Conservation (phyloP, 2,888 invertebrate genomes). For the Dicroscelio sp. region DNA sequence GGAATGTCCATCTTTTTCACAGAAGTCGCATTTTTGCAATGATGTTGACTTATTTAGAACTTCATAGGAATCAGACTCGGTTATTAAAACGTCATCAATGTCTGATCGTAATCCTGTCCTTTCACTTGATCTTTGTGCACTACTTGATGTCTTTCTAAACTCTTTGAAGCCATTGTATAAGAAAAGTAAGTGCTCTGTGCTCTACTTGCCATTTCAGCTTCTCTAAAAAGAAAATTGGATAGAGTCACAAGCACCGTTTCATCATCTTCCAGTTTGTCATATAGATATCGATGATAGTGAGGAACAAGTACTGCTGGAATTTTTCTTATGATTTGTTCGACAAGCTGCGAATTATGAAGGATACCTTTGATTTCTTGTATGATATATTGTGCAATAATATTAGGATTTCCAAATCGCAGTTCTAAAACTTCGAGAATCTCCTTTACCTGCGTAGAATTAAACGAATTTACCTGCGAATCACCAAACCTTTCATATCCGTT, state of each 20-base stretch:
- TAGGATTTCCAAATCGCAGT: too few species aligned
- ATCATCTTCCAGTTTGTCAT: not conserved
- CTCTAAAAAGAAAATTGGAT: constrained; percentile 12
- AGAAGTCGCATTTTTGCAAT: not conserved
- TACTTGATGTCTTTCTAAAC: too few species aligned
- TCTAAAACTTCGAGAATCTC: too few species aligned
- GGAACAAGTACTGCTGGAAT: constrained; percentile 12
- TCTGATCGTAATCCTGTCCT: too few species aligned
- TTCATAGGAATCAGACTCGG: not conserved
- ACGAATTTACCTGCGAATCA: too few species aligned
- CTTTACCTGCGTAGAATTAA: too few species aligned
- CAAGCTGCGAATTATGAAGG: constrained; percentile 40
- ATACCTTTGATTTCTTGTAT: too few species aligned
- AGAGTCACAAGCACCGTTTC: constrained; percentile 33
- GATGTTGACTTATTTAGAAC: too few species aligned
- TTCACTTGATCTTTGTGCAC: constrained; percentile 1
- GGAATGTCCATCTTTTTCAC: not conserved
- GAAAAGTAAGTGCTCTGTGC: constrained; percentile 10
- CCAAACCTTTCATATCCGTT: too few species aligned
- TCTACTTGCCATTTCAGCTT: constrained; percentile 21
- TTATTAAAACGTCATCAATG: not conserved
- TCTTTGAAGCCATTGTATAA: too few species aligned
- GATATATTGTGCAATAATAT: too few species aligned
- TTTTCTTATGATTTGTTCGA: constrained; percentile 11
- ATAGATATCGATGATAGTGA: constrained; percentile 21